These are phyloP conservation scores for Agrotis ipsilon DNA, from an alignment of 2,888 invertebrate species.

Conservation along the genomic window DNA sequence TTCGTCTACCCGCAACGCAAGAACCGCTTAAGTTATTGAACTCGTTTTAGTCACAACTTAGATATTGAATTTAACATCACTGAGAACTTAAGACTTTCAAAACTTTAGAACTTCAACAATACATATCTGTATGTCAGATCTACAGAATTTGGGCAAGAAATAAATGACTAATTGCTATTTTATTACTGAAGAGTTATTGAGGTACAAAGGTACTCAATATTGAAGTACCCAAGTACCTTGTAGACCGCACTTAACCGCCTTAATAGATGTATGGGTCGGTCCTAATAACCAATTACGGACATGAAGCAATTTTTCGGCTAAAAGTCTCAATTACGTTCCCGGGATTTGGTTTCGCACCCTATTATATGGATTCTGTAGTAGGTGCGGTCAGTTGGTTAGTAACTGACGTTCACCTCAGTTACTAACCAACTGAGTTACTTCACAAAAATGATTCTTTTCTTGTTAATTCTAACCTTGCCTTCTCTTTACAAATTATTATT, in stretches of 20 bases:
- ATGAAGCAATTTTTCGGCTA: constrained; percentile 20
- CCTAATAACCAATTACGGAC: constrained; percentile 28
- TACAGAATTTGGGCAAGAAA: no score
- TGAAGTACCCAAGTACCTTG: constrained; percentile 18
- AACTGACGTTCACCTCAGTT: not conserved
- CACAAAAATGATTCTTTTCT: not conserved
- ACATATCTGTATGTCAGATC: no score
- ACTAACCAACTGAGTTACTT: no score
- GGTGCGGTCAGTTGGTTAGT: not conserved
- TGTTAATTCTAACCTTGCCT: no score
- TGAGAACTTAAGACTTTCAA: constrained; percentile 15
- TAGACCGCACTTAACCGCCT: constrained; percentile 33
- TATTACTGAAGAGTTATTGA: constrained; percentile 18
- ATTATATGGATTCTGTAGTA: constrained; percentile 15
- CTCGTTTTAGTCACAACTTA: constrained; percentile 52
- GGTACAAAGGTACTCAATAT: constrained; percentile 12
- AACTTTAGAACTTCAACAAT: constrained; percentile 39
- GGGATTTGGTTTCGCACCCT: constrained; percentile 17
- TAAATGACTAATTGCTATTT: constrained; percentile 22
- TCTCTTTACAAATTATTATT: not conserved
- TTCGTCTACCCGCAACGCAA: constrained; percentile 40
- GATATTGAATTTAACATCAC: constrained; percentile 51
- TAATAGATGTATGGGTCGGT: constrained; percentile 22
- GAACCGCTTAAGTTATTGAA: constrained; percentile 45
- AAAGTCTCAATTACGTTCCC: constrained; percentile 31